Conservation (phyloP, 1,140 invertebrate genomes). For the Lithobius niger region DNA sequence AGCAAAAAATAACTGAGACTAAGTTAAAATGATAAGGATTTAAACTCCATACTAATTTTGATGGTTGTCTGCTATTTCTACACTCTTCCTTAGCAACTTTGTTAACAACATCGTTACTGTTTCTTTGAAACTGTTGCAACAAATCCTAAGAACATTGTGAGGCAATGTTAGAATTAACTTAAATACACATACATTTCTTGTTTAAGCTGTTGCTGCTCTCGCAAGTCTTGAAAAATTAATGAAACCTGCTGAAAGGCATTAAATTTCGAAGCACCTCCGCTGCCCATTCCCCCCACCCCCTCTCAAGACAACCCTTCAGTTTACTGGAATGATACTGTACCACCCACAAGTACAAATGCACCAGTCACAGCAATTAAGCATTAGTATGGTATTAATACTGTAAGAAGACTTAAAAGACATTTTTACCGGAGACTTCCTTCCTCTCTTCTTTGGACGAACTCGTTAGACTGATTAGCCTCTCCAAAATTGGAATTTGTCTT, state of each 20-base stretch:
- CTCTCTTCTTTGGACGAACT: neutral
- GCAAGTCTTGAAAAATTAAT: too few relatives aligned
- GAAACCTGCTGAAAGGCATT: neutral
- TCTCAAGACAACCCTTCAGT: neutral
- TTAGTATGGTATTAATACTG: neutral
- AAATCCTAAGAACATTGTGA: too few relatives aligned
- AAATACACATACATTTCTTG: too few relatives aligned
- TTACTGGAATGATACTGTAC: neutral
- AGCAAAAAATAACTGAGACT: too few relatives aligned
- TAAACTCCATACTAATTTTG: too few relatives aligned
- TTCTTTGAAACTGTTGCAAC: too few relatives aligned
- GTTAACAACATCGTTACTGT: too few relatives aligned
- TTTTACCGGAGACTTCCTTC: constrained; percentile 11
- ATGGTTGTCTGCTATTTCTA: too few relatives aligned
- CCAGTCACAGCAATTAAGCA: neutral
- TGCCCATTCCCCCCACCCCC: neutral
- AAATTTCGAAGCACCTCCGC: neutral
- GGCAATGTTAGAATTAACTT: too few relatives aligned
- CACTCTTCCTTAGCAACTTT: too few relatives aligned
- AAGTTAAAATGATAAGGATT: too few relatives aligned
- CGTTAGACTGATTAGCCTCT: constrained; percentile 29
- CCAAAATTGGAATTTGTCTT: constrained; percentile 32
- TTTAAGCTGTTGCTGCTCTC: too few relatives aligned
- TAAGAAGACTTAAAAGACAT: neutral
- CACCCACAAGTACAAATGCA: neutral